Evolutionary conservation across 2,888 invertebrate species (phyloP).

Genomic region (Dasypogon diadema): DNA sequence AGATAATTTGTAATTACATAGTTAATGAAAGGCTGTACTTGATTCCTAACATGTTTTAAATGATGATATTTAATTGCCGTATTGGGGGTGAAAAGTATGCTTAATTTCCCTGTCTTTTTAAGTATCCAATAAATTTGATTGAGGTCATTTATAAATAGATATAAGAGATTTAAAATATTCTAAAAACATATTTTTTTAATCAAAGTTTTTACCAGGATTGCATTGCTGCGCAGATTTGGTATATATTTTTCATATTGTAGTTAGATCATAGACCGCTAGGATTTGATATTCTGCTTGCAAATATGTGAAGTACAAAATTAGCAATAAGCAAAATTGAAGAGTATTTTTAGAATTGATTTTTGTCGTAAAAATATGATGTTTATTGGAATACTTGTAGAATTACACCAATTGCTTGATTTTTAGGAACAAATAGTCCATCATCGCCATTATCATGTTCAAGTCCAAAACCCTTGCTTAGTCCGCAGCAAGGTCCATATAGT

Average conservation of each 20-base stretch:
- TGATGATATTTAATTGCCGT: no score
- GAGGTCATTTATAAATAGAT: constrained; percentile 79
- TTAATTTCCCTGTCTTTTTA: no score
- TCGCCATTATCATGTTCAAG: constrained; percentile 69
- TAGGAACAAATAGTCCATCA: constrained; percentile 67
- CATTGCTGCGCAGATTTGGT: constrained; percentile 59
- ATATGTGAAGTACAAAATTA: constrained; percentile 15
- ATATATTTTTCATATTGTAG: constrained; percentile 53
- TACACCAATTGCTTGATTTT: constrained; percentile 59
- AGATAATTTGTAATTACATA: no score
- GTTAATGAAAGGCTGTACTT: no score
- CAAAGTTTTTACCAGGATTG: constrained; percentile 58
- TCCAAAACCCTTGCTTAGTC: constrained; percentile 68
- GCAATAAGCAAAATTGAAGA: constrained; percentile 14
- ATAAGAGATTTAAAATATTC: constrained; percentile 76
- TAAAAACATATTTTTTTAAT: constrained; percentile 60
- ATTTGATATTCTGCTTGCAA: constrained; percentile 5
- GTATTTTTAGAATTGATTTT: constrained; percentile 24
- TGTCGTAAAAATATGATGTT: constrained; percentile 2
- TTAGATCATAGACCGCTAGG: background rate
- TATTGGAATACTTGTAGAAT: constrained; percentile 44
- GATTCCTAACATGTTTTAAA: no score
- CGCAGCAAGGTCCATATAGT: constrained; percentile 67
- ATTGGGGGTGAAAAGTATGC: no score
- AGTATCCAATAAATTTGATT: no score